Conservation (phyloP, 2,113 vertebrate genomes). For the Poeciliopsis retropinna region DNA sequence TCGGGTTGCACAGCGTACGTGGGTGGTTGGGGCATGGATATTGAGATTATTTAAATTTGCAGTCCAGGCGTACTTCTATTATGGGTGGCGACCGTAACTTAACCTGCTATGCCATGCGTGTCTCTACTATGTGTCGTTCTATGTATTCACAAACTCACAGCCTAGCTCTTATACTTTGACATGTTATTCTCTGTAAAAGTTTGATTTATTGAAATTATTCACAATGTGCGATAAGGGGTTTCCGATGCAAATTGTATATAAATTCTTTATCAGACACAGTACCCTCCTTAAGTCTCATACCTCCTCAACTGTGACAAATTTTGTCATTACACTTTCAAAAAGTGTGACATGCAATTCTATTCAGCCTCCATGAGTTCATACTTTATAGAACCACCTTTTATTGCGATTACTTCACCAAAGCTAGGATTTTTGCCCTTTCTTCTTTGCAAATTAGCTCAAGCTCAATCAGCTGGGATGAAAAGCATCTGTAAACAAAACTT, state of each 20-base stretch:
- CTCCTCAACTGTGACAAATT: too few species aligned
- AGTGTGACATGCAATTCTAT: neutral
- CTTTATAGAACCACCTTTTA: neutral
- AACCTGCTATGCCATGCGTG: slow-evolving; percentile 20
- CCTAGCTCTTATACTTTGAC: too few species aligned
- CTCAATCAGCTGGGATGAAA: neutral
- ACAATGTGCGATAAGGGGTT: too few species aligned
- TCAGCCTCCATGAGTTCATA: neutral
- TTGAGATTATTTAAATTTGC: slow-evolving; percentile 76
- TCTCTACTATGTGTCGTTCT: slow-evolving; percentile 13
- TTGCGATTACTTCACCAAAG: neutral
- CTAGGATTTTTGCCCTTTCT: neutral
- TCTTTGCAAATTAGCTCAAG: neutral
- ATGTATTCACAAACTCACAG: neutral
- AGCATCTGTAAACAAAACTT: too few species aligned
- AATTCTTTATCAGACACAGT: too few species aligned
- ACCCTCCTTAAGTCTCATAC: too few species aligned
- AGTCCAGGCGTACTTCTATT: slow-evolving; percentile 51
- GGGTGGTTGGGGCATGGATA: slow-evolving; percentile 46
- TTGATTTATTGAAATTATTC: too few species aligned
- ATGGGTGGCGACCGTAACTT: slow-evolving; percentile 34
- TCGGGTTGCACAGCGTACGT: neutral
- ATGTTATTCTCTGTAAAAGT: neutral
- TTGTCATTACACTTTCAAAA: too few species aligned
- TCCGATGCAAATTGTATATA: too few species aligned